Percentiles rank a stretch among this genome's conserved stretches.
phyloP scores from a whole-genome alignment of 2,888 invertebrate species.

The Cryptocheilus praepositus region DNA sequence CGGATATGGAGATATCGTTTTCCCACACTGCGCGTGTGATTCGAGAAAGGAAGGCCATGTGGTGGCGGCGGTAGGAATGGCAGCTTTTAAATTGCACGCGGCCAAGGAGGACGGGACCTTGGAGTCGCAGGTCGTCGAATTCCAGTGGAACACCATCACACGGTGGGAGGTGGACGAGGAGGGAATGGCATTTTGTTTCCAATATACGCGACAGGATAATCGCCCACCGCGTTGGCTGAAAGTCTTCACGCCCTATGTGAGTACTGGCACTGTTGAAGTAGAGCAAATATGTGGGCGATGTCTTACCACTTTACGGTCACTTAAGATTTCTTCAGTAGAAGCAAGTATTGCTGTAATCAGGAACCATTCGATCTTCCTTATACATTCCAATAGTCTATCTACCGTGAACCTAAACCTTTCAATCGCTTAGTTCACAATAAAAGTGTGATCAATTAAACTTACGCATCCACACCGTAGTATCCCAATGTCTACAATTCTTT shows the following conservation, averaged over 20 bases:
- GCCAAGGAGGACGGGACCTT: conserved; percentile 88
- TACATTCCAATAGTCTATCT: too few species aligned
- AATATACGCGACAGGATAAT: conserved; percentile 86
- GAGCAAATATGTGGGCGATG: too few species aligned
- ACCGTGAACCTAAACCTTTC: too few species aligned
- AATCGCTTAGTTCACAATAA: too few species aligned
- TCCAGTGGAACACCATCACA: conserved; percentile 88
- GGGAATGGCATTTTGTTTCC: conserved; percentile 92
- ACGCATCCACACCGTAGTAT: too few species aligned
- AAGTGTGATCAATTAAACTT: too few species aligned
- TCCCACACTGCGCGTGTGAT: conserved; percentile 96
- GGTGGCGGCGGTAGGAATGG: conserved; percentile 82
- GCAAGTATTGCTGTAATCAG: too few species aligned
- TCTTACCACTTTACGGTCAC: too few species aligned
- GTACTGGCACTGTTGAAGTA: conserved; percentile 65
- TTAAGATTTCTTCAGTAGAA: too few species aligned
- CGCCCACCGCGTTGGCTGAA: conserved; percentile 90
- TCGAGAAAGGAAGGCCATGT: conserved; percentile 92
- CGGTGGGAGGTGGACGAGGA: conserved; percentile 95
- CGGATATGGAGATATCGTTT: conserved; percentile 95
- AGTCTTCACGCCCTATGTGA: conserved; percentile 92
- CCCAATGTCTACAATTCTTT: too few species aligned
- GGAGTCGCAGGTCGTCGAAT: conserved; percentile 87
- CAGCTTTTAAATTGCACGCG: conserved; percentile 85
- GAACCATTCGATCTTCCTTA: too few species aligned